Evolutionary conservation across 2,888 invertebrate genomes (phyloP), one percentile per base, ranked within the genome.

Genomic region (Quadriops clusia): DNA sequence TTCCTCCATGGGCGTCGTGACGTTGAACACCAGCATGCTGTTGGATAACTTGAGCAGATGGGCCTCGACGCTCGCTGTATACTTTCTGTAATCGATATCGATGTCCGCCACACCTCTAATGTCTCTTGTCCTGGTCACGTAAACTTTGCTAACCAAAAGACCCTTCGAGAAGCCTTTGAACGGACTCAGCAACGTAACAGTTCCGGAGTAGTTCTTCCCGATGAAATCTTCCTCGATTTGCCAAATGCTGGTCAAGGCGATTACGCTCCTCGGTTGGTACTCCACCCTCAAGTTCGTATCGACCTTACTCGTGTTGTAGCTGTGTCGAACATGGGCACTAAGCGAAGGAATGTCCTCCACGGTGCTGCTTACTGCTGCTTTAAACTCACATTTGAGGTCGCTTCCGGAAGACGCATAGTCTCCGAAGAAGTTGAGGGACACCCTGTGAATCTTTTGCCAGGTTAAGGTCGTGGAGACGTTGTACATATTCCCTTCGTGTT

Each of bases 191-290:
- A 82, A 56, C 3, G 67, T 68, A 0, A 84, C 65, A 24, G 67
- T 68, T 13, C 80, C 80, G 1, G 76, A 74, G 13, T 84, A 54
- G 49, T 81, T 81, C 35, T 69, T 72, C 36, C 67, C 69, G 0
- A 56, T 56, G 1, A 50, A 50, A 17, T 69, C 68, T 31, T 65
- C 65, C 17, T 70, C 61, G 2, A 82, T 44, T 8, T 68, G 64
- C 84, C 84, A 85, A 1, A 69, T 65, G 2, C 83, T 84, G 45
- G 72, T 74, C 5, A 80, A 60, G 54, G 75, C 70, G 28, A 83
- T 70, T 1, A 70, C 53, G 23, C 77, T 77, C 32, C 75, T 71
- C 23, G 77, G 76, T 41, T 74, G 67, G 50, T 77, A 77, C 67
- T 75, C 62, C 8, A 73, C 43, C 36, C 63, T 56, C 3, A 72